These are phyloP conservation scores for Protaetia brevitarsis DNA, from an alignment of 1,140 invertebrate genomes.

Conservation along the genomic window DNA sequence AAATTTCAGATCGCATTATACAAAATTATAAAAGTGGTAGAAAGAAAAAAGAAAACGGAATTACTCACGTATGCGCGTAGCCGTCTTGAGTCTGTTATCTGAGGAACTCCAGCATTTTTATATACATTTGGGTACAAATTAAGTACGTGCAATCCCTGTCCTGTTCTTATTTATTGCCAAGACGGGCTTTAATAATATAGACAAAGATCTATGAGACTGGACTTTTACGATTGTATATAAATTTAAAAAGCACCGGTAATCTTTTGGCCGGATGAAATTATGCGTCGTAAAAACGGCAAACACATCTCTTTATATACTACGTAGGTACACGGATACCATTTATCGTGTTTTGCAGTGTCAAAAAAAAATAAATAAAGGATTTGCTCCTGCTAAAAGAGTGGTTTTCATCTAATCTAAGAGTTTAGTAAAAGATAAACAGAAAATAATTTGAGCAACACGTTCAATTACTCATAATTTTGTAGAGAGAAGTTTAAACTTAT, in stretches of 20 bases:
- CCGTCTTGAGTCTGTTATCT: too few relatives aligned
- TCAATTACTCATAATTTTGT: too few relatives aligned
- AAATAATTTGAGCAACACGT: too few relatives aligned
- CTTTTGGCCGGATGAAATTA: slow-evolving; percentile 36
- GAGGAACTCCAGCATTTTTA: too few relatives aligned
- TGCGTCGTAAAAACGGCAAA: slow-evolving; percentile 36
- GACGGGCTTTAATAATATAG: slow-evolving; percentile 33
- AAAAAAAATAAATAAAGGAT: too few relatives aligned
- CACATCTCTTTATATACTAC: background rate
- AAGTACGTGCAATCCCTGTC: slow-evolving; percentile 28
- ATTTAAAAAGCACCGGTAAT: slow-evolving; percentile 32
- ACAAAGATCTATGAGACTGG: slow-evolving; percentile 30
- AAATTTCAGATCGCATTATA: slow-evolving; percentile 39
- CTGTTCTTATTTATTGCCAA: slow-evolving; percentile 30
- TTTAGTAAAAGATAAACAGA: too few relatives aligned
- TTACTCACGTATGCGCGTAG: too few relatives aligned
- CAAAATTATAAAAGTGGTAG: slow-evolving; percentile 38
- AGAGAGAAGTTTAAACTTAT: too few relatives aligned
- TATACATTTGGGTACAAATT: slow-evolving; percentile 37
- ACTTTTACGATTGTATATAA: slow-evolving; percentile 33
- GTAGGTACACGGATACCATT: background rate
- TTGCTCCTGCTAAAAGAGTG: too few relatives aligned
- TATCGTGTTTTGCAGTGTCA: too few relatives aligned
- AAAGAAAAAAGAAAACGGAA: slow-evolving; percentile 21
- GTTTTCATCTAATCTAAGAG: too few relatives aligned